Conservation (phyloP, 1,140 invertebrate genomes). For the Leptinotarsa lineolata region DNA sequence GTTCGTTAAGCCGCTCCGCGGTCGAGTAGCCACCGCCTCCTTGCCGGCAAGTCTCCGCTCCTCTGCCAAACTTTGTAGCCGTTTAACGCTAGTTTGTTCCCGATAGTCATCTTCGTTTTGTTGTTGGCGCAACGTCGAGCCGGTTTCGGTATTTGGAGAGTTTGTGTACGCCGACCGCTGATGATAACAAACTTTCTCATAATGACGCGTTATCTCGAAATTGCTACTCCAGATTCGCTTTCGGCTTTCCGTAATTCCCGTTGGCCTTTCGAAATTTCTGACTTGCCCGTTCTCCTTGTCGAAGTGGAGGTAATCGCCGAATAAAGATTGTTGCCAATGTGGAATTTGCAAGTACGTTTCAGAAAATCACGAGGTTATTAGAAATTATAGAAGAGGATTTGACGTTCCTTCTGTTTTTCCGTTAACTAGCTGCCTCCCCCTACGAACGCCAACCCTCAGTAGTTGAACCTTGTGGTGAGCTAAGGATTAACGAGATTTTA, state of each 20-base stretch:
- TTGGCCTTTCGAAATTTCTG: neutral
- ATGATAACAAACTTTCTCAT: conserved; percentile 2
- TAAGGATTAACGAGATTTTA: too few relatives aligned
- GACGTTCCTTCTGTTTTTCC: too few relatives aligned
- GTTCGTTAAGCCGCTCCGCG: too few relatives aligned
- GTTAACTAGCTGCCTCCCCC: too few relatives aligned
- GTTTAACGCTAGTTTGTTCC: neutral
- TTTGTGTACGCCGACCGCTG: conserved; percentile 4
- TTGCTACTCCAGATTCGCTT: neutral
- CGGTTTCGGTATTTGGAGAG: neutral
- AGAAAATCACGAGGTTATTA: too few relatives aligned
- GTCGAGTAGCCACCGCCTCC: too few relatives aligned
- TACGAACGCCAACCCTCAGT: too few relatives aligned
- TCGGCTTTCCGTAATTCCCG: neutral
- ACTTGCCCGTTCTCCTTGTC: neutral
- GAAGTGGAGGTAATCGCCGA: too few relatives aligned
- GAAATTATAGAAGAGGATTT: too few relatives aligned
- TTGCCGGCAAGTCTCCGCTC: neutral
- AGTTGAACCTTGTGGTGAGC: too few relatives aligned
- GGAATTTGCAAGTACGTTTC: too few relatives aligned
- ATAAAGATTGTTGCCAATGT: too few relatives aligned
- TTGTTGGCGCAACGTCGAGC: neutral
- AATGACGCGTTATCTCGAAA: neutral
- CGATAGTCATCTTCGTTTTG: neutral
- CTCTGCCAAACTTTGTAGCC: neutral